Conservation (phyloP, 2,113 vertebrate species). For the Addax nasomaculatus region DNA sequence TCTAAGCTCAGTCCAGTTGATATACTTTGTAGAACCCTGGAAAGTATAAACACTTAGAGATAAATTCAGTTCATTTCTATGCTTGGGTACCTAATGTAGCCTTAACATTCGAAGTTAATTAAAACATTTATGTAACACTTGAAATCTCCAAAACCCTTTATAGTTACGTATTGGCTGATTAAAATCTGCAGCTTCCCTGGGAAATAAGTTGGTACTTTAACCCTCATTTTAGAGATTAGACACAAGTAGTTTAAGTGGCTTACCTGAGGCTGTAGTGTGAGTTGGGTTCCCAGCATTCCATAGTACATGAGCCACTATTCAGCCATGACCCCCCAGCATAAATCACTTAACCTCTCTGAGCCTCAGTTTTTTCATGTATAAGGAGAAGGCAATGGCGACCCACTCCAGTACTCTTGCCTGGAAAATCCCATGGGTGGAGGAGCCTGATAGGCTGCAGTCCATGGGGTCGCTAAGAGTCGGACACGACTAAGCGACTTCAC, state of each 20-base stretch:
- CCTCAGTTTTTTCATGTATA: neutral
- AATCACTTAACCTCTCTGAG: neutral
- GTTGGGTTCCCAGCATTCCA: neutral
- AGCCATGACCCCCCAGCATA: neutral
- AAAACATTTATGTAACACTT: conserved; percentile 59
- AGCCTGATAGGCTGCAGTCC: too few species aligned
- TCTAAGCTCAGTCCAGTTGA: neutral
- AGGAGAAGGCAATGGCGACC: neutral
- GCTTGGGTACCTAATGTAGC: neutral
- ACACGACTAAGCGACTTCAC: too few species aligned
- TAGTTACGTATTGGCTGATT: conserved; percentile 47
- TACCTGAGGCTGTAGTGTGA: conserved; percentile 20
- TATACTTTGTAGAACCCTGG: neutral
- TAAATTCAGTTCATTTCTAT: conserved; percentile 8
- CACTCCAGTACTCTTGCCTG: too few species aligned
- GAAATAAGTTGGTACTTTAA: conserved; percentile 35
- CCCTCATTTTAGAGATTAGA: conserved; percentile 51
- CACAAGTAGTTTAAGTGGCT: conserved; percentile 40
- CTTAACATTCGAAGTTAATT: conserved; percentile 45
- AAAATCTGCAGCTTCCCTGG: conserved; percentile 51
- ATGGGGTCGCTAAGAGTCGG: too few species aligned
- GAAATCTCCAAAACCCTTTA: conserved; percentile 56
- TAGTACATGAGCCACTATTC: neutral
- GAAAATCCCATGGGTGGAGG: too few species aligned
- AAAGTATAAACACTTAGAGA: neutral